These are phyloP conservation scores for Cryptus armator DNA, from an alignment of 2,888 invertebrate genomes.

Conservation along the genomic window DNA sequence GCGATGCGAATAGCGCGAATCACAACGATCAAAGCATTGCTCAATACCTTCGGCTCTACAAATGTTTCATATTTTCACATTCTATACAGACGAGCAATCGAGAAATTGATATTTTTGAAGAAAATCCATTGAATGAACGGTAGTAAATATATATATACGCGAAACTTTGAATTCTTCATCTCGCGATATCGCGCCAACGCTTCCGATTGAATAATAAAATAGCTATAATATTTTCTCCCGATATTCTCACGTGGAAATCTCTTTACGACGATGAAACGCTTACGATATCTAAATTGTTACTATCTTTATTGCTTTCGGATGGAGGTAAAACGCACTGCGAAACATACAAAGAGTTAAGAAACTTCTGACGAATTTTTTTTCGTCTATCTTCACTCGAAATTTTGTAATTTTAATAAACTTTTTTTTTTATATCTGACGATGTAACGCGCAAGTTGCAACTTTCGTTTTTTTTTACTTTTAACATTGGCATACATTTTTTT, in stretches of 20 bases:
- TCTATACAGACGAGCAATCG: not conserved
- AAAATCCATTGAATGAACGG: not conserved
- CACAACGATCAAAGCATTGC: not conserved
- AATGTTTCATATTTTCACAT: not conserved
- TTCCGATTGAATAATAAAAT: not conserved
- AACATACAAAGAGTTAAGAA: no score
- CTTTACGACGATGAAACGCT: not conserved
- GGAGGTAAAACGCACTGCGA: no score
- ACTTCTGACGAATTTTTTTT: no score
- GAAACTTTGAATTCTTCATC: constrained; percentile 3
- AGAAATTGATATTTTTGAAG: not conserved
- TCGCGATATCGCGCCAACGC: not conserved
- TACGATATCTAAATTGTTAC: not conserved
- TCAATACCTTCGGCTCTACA: not conserved
- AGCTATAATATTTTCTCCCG: not conserved
- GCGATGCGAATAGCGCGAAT: not conserved
- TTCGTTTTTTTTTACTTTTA: no score
- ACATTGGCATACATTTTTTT: no score
- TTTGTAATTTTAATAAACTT: no score
- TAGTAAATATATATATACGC: not conserved
- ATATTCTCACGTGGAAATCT: not conserved
- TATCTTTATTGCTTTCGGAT: not conserved
- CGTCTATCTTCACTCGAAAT: no score
- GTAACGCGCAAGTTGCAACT: no score
- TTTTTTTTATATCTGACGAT: no score